phyloP scores from a whole-genome alignment of 2,113 vertebrate species.

The Nibea coibor region DNA sequence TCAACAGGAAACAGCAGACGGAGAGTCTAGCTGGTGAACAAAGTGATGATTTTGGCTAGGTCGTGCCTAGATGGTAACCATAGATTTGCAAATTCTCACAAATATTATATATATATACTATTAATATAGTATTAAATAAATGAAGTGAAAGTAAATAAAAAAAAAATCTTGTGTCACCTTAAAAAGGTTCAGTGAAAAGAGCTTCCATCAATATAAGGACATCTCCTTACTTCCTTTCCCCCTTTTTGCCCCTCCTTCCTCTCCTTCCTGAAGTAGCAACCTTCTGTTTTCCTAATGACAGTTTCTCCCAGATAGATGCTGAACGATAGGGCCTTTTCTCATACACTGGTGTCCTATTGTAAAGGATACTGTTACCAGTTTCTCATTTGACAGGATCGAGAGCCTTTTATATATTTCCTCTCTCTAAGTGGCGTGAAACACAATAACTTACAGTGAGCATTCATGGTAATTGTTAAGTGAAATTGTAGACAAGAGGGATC shows the following conservation, averaged over 20 bases:
- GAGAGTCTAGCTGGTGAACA: neutral
- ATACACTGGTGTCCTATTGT: constrained; percentile 23
- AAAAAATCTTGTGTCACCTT: neutral
- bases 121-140: no score
- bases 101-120: no score
- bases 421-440: constrained; percentile 64
- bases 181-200: neutral
- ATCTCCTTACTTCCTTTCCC: neutral
- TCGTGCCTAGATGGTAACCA: no score
- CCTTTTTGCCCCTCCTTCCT: neutral
- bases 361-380: constrained; percentile 55
- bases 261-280: neutral
- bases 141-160: no score
- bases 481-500: constrained; percentile 57
- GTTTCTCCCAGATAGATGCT: constrained; percentile 7
- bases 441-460: constrained; percentile 54
- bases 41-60: neutral
- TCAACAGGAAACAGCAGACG: neutral
- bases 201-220: neutral
- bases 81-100: no score
- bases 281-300: neutral
- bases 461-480: constrained; percentile 63
- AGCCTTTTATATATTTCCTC: constrained; percentile 43
- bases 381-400: constrained; percentile 26
- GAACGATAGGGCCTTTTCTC: neutral